Evolutionary conservation across 2,888 invertebrate species (phyloP), one percentile per base, ranked within the genome.

Genomic region (Enchytraeus crypticus): DNA sequence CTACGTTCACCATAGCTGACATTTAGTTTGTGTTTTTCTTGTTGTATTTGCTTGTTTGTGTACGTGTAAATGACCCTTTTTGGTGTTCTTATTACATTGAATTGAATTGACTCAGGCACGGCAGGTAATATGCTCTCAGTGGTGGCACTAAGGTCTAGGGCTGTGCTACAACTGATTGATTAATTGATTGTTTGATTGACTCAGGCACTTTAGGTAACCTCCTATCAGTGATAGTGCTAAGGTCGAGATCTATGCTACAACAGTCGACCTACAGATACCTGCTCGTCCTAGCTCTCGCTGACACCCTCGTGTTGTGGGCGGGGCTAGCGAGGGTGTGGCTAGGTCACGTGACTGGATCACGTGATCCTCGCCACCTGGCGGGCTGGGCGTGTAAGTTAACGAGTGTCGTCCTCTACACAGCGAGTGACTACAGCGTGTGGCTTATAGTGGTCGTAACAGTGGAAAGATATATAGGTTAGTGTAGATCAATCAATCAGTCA

Each of bases 401-500:
- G 18, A 56, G 33, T 51, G 34, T 47, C 32, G 45, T 60, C 26
- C 47, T 56, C 5, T 60, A 57, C 33, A 60, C 49, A 26, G 60
- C 54, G 18, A 60, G 60, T 30, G 60, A 60, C 46, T 60, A 43
- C 34, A 34, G 34, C 34, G 60, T 60, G 27, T 60, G 60, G 60
- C 23, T 60, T 47, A 60, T 60, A n/a, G 56, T 60, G 11, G 60
- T 49, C 32, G 60, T 60, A 18, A 56, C 60, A 5, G 60, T 60
- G 2, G 60, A 60, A 21, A 38, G 60, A 18, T 60, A 60, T n/a
- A 33, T 60, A 3, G 57, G 46, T 26, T 47, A 47, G 2, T 57
- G 51, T 27, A 27, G n/a, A n/a, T n/a, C n/a, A n/a, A n/a, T n/a
- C n/a, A n/a, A n/a, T n/a, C n/a, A n/a, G n/a, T n/a, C n/a, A n/a